Base-by-base conservation (phyloP, 2,888 invertebrate species). In the Brenthis daphne region DNA sequence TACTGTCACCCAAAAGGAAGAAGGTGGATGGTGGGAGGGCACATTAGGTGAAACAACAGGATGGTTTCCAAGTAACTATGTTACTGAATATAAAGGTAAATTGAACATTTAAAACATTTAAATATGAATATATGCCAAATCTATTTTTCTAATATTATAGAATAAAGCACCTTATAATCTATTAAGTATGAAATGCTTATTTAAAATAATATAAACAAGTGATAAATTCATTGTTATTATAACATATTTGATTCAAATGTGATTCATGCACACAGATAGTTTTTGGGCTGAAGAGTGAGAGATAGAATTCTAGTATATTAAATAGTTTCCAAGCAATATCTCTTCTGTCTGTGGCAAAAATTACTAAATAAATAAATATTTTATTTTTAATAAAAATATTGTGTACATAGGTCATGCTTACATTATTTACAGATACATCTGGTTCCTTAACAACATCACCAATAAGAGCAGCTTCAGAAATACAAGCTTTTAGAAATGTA, bases 21-120 rank as follows among this genome's bases (percentile, higher is more conserved):
- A 99, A 82, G 99, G 99, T 66, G 99, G 99, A 56, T 99, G 99
- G 99, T 99, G 99, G 99, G 99, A 99, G 93, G 99, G 99, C 14
- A 99, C 99, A 11, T 93, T 99, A 61, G 95, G 96, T 72, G 98
- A 97, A 77, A 97, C 97, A 85, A 99, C 99, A 74, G 99, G 99
- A 80, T 99, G 99, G 99, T 99, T 99, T 93, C 99, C 99, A 73
- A 97, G 98, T 83, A 99, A 99, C 92, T 99, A 99, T 94, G 98
- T 98, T 72, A 96, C 96, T 83, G 98, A 98, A 89, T 95, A 95
- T 84, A 97, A 96, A 94, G 94, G 95, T 93, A 85, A 86, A 87
- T 60, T 60, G 8, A 37, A 1, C 33, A 5, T 29, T 12, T 2
- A 50, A 60, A 50, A 58, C 29, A 29, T 47, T 47, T 47, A 14